Conservation (phyloP, 2,797 vertebrate species). For the Sebastes hubbsi region DNA sequence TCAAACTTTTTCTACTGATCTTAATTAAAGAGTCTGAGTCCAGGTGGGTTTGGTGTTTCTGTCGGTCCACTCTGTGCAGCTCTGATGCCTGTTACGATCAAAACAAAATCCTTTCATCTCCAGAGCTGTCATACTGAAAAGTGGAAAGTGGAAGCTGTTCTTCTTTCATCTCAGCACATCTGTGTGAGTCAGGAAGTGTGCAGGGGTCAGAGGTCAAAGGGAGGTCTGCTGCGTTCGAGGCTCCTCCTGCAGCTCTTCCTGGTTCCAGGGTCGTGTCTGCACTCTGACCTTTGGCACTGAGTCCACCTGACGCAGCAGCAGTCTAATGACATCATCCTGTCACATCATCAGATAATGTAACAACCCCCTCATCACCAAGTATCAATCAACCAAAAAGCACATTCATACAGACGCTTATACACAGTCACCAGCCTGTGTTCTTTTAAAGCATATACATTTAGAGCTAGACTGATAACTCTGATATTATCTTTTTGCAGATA, state of each 20-base stretch:
- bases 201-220: constrained; percentile 8
- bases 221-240: not conserved
- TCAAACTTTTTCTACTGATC: not conserved
- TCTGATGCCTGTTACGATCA: not conserved
- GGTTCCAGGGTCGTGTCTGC: constrained; percentile 31
- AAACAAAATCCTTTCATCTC: not conserved
- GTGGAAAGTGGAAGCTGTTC: not conserved
- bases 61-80: not conserved
- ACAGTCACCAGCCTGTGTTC: not conserved
- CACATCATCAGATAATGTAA: not conserved
- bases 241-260: constrained; percentile 12
- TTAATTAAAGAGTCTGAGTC: not conserved
- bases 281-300: constrained; percentile 9
- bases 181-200: constrained; percentile 20
- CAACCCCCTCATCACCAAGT: too few species aligned
- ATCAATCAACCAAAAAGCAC: not conserved
- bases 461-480: too few species aligned
- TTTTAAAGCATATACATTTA: not conserved
- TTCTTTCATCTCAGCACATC: constrained; percentile 6
- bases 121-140: not conserved
- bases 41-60: not conserved
- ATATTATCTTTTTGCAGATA: too few species aligned
- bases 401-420: not conserved
- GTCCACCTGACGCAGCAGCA: not conserved
- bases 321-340: not conserved